Conservation (phyloP, 2,113 vertebrate species). For the Nipponia nippon region DNA sequence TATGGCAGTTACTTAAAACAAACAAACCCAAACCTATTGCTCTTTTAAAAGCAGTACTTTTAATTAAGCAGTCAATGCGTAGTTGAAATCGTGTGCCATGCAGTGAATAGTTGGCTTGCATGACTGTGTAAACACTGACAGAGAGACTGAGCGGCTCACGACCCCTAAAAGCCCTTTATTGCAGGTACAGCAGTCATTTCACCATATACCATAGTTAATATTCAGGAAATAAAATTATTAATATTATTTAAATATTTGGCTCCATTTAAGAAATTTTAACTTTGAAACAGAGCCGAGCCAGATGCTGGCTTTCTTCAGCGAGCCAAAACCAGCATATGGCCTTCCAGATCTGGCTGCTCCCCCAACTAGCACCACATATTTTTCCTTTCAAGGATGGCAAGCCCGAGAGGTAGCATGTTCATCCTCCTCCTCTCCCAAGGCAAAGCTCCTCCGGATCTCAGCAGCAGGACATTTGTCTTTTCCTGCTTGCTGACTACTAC, state of each 20-base stretch:
- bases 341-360: neutral
- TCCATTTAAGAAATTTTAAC: conserved; percentile 24
- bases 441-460: neutral
- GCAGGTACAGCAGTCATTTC: conserved; percentile 27
- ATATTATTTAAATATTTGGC: conserved; percentile 53
- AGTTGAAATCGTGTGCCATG: conserved; percentile 32
- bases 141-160: conserved; percentile 16
- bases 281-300: conserved; percentile 41
- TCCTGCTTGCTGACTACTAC: neutral
- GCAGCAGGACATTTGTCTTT: neutral
- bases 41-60: conserved; percentile 70
- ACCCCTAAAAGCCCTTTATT: conserved; percentile 11
- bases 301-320: conserved; percentile 3
- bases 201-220: neutral
- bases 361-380: neutral
- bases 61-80: conserved; percentile 62
- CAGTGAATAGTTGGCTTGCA: conserved; percentile 35
- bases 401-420: neutral
- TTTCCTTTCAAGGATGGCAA: neutral
- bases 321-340: conserved; percentile 44
- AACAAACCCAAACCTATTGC: neutral
- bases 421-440: neutral
- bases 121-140: neutral
- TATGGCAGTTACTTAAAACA: conserved; percentile 38
- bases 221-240: conserved; percentile 58